Conservation (phyloP, 2,797 vertebrate species). For the Pseudochromis fuscus region DNA sequence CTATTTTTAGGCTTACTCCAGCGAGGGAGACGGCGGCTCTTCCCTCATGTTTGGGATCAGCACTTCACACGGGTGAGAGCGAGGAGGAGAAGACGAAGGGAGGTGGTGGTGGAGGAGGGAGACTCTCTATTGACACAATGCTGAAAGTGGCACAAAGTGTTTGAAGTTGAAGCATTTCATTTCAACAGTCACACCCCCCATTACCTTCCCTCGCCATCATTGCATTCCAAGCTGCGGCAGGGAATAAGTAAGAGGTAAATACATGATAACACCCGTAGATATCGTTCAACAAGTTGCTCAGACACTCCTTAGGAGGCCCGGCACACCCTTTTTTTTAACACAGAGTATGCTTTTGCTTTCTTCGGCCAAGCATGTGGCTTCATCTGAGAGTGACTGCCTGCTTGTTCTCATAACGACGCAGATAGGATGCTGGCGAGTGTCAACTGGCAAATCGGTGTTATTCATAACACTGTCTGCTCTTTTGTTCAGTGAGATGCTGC, state of each 20-base stretch:
- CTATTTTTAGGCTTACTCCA: constrained; percentile 80
- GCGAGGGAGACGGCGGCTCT: constrained; percentile 58
- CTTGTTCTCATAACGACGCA: background rate
- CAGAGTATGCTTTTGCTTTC: constrained; percentile 9
- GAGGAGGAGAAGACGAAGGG: constrained; percentile 12
- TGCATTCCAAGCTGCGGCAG: background rate
- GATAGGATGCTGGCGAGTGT: background rate
- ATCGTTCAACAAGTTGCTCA: constrained; percentile 19
- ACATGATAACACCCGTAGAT: background rate
- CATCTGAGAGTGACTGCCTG: constrained; percentile 1
- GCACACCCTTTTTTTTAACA: constrained; percentile 37
- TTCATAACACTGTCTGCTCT: background rate
- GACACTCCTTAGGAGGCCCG: constrained; percentile 39
- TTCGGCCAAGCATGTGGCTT: background rate
- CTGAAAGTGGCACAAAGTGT: constrained; percentile 60
- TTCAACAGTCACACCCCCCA: background rate
- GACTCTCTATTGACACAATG: constrained; percentile 64
- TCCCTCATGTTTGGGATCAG: constrained; percentile 70
- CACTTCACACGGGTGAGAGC: constrained; percentile 60
- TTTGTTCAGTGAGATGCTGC: background rate
- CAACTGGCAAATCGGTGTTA: background rate
- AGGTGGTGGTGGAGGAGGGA: background rate
- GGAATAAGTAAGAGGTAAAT: background rate
- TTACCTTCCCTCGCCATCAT: too few relatives aligned
- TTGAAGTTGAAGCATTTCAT: constrained; percentile 24